Evolutionary conservation across 2,888 invertebrate species (phyloP).

Genomic region (Orthosia cruda): DNA sequence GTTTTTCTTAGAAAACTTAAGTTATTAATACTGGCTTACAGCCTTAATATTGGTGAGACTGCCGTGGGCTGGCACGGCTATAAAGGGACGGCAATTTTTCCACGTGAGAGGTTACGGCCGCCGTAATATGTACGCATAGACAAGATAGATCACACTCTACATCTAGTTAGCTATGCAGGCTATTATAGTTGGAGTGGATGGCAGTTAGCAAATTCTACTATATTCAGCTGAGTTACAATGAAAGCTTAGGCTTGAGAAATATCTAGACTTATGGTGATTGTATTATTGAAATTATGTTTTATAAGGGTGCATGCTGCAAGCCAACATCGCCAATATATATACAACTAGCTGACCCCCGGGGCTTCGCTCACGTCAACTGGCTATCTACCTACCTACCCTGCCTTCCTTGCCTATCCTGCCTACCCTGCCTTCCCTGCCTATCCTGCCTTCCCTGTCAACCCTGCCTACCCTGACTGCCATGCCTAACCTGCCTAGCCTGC

Average conservation of each 20-base stretch:
- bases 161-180: constrained; percentile 46
- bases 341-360: no score
- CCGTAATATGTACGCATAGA: constrained; percentile 33
- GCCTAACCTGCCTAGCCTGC: no score
- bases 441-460: no score
- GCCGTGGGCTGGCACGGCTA: constrained; percentile 26
- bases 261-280: no score
- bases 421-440: no score
- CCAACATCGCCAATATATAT: not conserved
- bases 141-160: constrained; percentile 54
- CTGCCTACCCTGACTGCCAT: no score
- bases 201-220: constrained; percentile 20
- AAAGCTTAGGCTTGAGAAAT: constrained; percentile 15
- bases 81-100: constrained; percentile 59
- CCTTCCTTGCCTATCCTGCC: no score
- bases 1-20: constrained; percentile 44
- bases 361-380: no score
- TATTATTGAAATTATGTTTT: constrained; percentile 2
- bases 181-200: constrained; percentile 23
- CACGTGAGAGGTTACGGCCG: constrained; percentile 42
- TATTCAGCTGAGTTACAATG: constrained; percentile 16
- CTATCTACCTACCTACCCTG: no score
- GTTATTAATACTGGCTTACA: constrained; percentile 55
- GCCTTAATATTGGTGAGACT: constrained; percentile 32
- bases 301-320: not conserved